phyloP scores from a whole-genome alignment of 64 coral and sea anemone genomes.

The Astreopora myriophthalma region DNA sequence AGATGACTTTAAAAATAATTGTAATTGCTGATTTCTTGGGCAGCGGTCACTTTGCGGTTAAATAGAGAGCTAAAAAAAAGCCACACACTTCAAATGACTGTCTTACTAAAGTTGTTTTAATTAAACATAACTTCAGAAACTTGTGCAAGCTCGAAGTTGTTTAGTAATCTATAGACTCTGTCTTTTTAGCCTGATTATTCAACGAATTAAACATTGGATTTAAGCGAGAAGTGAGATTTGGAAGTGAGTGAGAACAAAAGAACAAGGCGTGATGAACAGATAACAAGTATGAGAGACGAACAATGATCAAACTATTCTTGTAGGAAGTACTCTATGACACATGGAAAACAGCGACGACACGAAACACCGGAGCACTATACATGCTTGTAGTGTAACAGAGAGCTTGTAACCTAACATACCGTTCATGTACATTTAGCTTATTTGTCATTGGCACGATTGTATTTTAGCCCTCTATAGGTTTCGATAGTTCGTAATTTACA shows the following conservation, averaged over 20 bases:
- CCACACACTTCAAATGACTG: conserved; percentile 1
- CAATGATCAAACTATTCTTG: background rate
- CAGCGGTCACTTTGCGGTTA: conserved; percentile 15
- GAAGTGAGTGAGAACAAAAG: background rate
- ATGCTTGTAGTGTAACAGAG: background rate
- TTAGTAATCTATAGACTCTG: background rate
- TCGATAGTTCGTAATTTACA: background rate
- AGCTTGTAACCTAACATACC: background rate
- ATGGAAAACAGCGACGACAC: background rate
- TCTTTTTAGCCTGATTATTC: background rate
- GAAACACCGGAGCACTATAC: background rate
- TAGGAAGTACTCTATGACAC: background rate
- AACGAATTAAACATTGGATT: background rate
- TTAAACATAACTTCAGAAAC: background rate
- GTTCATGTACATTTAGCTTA: background rate
- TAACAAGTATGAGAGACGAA: background rate
- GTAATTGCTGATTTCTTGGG: conserved; percentile 15
- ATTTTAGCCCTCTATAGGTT: background rate
- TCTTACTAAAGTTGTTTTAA: conserved; percentile 17
- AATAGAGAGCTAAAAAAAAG: background rate
- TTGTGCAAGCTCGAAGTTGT: background rate
- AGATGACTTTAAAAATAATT: background rate
- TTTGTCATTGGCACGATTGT: background rate
- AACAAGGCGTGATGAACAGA: conserved; percentile 7
- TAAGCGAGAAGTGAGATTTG: background rate